These are phyloP conservation scores for Hippocampus guttulatus DNA, from an alignment of 2,113 vertebrate genomes.

Conservation along the genomic window DNA sequence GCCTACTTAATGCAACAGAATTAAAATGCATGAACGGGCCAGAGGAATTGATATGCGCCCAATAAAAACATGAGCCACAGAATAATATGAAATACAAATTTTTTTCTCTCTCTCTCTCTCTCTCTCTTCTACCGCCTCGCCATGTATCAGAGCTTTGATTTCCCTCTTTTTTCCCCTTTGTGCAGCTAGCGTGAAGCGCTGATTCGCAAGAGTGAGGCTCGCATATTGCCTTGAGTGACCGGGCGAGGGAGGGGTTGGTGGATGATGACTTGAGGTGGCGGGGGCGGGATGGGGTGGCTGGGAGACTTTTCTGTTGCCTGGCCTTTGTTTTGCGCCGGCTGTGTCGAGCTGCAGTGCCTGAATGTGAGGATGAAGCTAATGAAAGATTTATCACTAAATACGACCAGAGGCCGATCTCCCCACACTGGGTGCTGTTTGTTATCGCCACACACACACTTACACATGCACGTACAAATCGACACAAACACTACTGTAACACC, in stretches of 20 bases:
- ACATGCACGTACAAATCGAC: slow-evolving; percentile 50
- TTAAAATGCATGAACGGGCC: slow-evolving; percentile 73
- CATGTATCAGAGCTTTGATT: slow-evolving; percentile 68
- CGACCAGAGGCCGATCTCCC: slow-evolving; percentile 76
- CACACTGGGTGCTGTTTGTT: slow-evolving; percentile 69
- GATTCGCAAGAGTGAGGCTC: slow-evolving; percentile 74
- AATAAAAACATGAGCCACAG: slow-evolving; percentile 66
- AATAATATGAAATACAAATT: slow-evolving; percentile 73
- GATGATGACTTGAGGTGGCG: slow-evolving; percentile 50
- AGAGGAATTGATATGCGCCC: slow-evolving; percentile 69
- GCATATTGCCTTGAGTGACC: slow-evolving; percentile 77
- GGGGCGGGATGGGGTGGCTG: slow-evolving; percentile 29
- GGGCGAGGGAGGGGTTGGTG: slow-evolving; percentile 55
- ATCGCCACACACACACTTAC: slow-evolving; percentile 61
- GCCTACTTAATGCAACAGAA: slow-evolving; percentile 73
- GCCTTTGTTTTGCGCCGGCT: slow-evolving; percentile 73
- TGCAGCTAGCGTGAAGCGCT: slow-evolving; percentile 69
- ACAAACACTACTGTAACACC: slow-evolving; percentile 58
- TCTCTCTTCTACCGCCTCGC: slow-evolving; percentile 27
- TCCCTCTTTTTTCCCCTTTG: slow-evolving; percentile 60
- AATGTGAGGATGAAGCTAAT: slow-evolving; percentile 78
- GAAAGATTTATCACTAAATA: slow-evolving; percentile 84
- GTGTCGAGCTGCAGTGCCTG: slow-evolving; percentile 74
- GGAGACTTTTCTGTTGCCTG: slow-evolving; percentile 53
- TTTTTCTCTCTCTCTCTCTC: slow-evolving; percentile 28